A percentile compares a stretch with the other conserved stretches of the same genome.
phyloP scores from a whole-genome alignment of 2,113 vertebrate genomes.

The Boulengeromyrus knoepffleri region DNA sequence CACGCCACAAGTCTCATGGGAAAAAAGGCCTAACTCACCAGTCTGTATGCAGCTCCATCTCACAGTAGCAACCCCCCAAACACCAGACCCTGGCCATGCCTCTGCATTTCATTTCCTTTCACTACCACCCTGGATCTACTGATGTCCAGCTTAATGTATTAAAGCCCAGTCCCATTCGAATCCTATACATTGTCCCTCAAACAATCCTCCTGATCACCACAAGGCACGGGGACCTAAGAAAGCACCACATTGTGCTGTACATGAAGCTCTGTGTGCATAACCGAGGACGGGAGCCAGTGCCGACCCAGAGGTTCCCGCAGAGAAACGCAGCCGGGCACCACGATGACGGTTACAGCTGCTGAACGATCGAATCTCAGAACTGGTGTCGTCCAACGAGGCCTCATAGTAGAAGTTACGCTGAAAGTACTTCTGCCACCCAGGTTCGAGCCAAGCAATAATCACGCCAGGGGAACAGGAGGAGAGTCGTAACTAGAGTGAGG shows the following conservation, averaged over 20 bases:
- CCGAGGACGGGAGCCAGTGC: not conserved
- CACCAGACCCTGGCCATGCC: no score
- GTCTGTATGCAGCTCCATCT: not conserved
- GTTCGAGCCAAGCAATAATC: not conserved
- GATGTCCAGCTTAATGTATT: no score
- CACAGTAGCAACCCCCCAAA: not conserved
- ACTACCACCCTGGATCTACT: no score
- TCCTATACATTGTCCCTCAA: not conserved
- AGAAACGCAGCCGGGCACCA: not conserved
- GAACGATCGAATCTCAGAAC: not conserved
- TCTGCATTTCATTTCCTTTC: no score
- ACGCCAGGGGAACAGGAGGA: not conserved
- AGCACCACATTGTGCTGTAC: not conserved
- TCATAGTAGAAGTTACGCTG: not conserved
- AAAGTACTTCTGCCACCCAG: not conserved
- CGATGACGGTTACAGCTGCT: not conserved
- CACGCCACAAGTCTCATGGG: conserved; percentile 40
- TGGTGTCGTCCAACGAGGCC: not conserved
- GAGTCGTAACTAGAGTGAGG: not conserved
- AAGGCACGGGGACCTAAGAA: not conserved
- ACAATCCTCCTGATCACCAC: not conserved
- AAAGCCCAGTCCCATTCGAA: not conserved
- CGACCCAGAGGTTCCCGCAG: not conserved
- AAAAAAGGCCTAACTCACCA: conserved; percentile 25
- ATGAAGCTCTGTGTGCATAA: no score